Base-by-base conservation (phyloP, 2,888 invertebrate species). In the Podotricha telesiphe region DNA sequence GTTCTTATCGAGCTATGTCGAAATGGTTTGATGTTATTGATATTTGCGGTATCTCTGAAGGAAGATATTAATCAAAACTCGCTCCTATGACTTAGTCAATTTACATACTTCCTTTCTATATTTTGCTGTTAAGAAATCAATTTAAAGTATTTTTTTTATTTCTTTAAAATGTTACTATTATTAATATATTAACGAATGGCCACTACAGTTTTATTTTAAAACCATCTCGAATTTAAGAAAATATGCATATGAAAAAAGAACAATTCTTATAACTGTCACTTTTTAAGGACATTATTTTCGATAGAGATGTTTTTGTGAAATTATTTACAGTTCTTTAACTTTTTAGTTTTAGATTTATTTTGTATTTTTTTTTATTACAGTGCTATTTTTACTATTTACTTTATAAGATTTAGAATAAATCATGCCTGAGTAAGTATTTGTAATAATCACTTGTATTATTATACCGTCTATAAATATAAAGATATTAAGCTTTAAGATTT, bases 291-390 rank as follows among this genome's bases (percentile, higher is more conserved):
- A 75, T 68, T 80, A 79, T 82, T 85, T 85, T 84, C 76, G 78
- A 84, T 81, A 79, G 86, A 82, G 79, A 91, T 92, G 91, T 83
- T 86, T 89, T 86, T 87, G 80, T 89, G 87, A 92, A 86, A 89
- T 86, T 91, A 79, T 85, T 84, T 85, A 85, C 85, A 86, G 87
- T 91, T 83, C 68, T 76, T 75, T 80, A 86, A 82, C 78, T 77
- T 79, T 83, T 84, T 87, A 87, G 83, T 77, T 85, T 87, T 89
- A 86, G 85, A 85, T 86, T 83, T 82, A 80, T 72, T 71, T 77
- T 73, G 45, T 63, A 73, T 78, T 83, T 81, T 82, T n/a, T 59
- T 82, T 79, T 77, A 74, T 80, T 76, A 82, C 83, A 86, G 80
- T 75, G 76, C 74, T 80, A 77, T 76, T 70, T 42, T 55, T 28